These are phyloP conservation scores for Nineta flava DNA, from an alignment of 2,888 invertebrate species.

Conservation along the genomic window DNA sequence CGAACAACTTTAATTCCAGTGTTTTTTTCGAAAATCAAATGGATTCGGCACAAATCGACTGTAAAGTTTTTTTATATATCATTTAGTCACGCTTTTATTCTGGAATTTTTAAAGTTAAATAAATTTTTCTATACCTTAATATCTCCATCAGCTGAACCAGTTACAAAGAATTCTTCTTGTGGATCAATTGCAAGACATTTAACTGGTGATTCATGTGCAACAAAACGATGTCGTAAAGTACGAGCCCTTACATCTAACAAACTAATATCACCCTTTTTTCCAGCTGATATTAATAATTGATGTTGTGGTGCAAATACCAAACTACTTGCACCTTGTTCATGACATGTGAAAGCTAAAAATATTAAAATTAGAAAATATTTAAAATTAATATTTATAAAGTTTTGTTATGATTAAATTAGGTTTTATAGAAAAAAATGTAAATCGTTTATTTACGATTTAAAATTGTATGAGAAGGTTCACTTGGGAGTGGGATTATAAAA, in stretches of 20 bases:
- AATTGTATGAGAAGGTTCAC: too few species aligned
- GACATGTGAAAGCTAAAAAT: conserved; percentile 71
- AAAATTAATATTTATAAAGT: background rate
- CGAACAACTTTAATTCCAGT: too few species aligned
- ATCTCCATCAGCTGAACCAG: conserved; percentile 86
- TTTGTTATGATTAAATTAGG: background rate
- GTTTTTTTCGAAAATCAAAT: too few species aligned
- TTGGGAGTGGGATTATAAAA: too few species aligned
- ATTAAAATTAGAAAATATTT: conserved; percentile 11
- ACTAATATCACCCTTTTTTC: conserved; percentile 92
- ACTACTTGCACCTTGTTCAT: conserved; percentile 85
- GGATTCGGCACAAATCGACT: too few species aligned
- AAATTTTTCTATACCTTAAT: conserved; percentile 52
- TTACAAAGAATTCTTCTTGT: conserved; percentile 89
- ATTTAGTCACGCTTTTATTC: too few species aligned
- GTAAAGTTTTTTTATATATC: too few species aligned
- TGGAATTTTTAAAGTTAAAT: too few species aligned
- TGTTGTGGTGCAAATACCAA: conserved; percentile 83
- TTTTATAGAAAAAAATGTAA: background rate
- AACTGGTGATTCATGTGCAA: conserved; percentile 86
- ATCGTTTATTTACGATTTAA: too few species aligned
- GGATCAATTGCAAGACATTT: conserved; percentile 92
- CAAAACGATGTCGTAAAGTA: conserved; percentile 66
- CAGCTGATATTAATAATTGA: conserved; percentile 88
- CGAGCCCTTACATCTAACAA: conserved; percentile 91